Evolutionary conservation across 1,140 invertebrate genomes (phyloP).

Genomic region (Drosophila gunungcola): DNA sequence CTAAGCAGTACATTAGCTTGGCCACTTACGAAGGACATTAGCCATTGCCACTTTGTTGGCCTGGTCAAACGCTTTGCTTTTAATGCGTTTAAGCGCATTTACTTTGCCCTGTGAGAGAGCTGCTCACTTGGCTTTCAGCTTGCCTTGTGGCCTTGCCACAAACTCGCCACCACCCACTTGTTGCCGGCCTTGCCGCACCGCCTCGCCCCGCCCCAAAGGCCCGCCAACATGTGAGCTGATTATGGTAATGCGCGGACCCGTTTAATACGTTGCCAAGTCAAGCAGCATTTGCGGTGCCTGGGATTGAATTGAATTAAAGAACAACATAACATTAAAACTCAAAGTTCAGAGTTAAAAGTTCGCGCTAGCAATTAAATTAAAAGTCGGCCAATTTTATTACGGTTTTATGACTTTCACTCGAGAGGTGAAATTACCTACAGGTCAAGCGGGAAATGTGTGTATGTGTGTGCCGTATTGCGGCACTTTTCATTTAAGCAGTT

Average conservation of each 20-base stretch:
- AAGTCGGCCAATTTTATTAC: slow-evolving; percentile 70
- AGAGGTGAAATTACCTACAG: slow-evolving; percentile 43
- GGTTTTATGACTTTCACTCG: slow-evolving; percentile 67
- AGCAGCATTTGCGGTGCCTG: slow-evolving; percentile 55
- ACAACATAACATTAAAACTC: slow-evolving; percentile 7
- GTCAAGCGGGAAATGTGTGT: slow-evolving; percentile 25
- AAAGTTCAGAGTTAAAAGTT: slow-evolving; percentile 49
- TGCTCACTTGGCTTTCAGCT: slow-evolving; percentile 59
- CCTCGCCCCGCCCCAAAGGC: neutral
- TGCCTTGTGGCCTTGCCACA: slow-evolving; percentile 14
- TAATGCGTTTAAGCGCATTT: slow-evolving; percentile 78
- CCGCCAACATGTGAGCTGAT: slow-evolving; percentile 65
- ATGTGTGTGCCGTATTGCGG: slow-evolving; percentile 3
- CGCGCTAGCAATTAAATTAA: slow-evolving; percentile 68
- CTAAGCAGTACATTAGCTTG: slow-evolving; percentile 61
- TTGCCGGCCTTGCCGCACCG: slow-evolving; percentile 27
- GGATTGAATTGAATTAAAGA: slow-evolving; percentile 66
- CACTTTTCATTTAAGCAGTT: slow-evolving; percentile 10
- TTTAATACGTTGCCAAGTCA: slow-evolving; percentile 71
- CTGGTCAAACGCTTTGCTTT: slow-evolving; percentile 62
- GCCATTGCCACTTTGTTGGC: slow-evolving; percentile 11
- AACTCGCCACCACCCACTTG: slow-evolving; percentile 44
- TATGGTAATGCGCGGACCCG: slow-evolving; percentile 70
- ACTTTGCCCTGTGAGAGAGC: slow-evolving; percentile 47
- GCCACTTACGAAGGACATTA: slow-evolving; percentile 55